These are phyloP conservation scores for Torymus tubicola DNA, from an alignment of 2,888 invertebrate species.

Conservation along the genomic window DNA sequence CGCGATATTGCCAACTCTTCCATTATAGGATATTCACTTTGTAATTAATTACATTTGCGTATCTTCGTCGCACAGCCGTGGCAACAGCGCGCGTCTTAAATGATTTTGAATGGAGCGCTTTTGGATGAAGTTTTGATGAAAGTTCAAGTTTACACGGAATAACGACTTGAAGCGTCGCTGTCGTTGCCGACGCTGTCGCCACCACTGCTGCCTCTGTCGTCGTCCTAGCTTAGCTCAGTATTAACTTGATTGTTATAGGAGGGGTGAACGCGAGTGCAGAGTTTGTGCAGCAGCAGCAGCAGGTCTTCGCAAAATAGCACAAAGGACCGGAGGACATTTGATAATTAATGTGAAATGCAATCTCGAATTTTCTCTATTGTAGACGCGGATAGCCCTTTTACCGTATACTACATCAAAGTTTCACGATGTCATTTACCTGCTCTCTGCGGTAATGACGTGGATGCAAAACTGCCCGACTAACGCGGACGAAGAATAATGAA, in stretches of 20 bases:
- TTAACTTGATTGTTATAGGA: background rate
- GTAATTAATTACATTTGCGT: too few relatives aligned
- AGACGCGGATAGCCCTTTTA: too few relatives aligned
- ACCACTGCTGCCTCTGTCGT: too few relatives aligned
- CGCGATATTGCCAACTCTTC: too few relatives aligned
- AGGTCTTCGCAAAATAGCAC: background rate
- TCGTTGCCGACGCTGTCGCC: too few relatives aligned
- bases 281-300: constrained; percentile 1
- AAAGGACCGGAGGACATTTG: constrained; percentile 1
- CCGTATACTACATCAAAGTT: too few relatives aligned
- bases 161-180: background rate
- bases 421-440: too few relatives aligned
- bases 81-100: background rate
- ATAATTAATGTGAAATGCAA: constrained; percentile 11
- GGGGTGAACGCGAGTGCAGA: background rate
- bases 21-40: too few relatives aligned
- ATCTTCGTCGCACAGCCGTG: too few relatives aligned
- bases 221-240: background rate
- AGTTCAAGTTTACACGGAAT: background rate
- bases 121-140: constrained; percentile 17
- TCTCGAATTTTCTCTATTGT: background rate
- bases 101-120: constrained; percentile 8
- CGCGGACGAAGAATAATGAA: too few relatives aligned
- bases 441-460: too few relatives aligned
- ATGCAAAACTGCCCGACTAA: too few relatives aligned